These are phyloP conservation scores for Podabrus alpinus DNA, from an alignment of 2,888 invertebrate genomes.

Conservation along the genomic window DNA sequence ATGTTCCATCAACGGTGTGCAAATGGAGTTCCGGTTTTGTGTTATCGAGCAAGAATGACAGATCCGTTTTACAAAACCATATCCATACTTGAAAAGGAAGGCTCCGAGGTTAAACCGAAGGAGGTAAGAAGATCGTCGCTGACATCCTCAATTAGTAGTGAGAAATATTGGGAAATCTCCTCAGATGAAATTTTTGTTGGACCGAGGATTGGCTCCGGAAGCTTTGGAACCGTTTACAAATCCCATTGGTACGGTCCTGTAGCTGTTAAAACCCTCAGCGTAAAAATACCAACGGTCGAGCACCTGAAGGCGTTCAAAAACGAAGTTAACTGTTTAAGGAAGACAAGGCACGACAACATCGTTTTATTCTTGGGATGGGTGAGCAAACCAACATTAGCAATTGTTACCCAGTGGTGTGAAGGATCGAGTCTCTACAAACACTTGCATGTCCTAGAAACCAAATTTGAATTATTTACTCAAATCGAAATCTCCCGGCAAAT, in stretches of 20 bases:
- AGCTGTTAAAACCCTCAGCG: constrained; percentile 96
- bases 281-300: constrained; percentile 93
- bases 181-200: constrained; percentile 92
- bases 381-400: constrained; percentile 92
- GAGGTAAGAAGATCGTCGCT: constrained; percentile 89
- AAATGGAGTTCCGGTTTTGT: constrained; percentile 83
- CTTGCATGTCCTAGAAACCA: constrained; percentile 93
- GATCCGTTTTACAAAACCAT: background rate
- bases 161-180: constrained; percentile 94
- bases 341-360: constrained; percentile 95
- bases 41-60: constrained; percentile 72
- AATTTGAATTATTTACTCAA: constrained; percentile 87
- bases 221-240: constrained; percentile 98
- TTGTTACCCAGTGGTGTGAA: constrained; percentile 99
- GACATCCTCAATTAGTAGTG: constrained; percentile 88
- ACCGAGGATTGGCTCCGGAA: constrained; percentile 93
- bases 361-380: constrained; percentile 99
- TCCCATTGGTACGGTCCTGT: constrained; percentile 99
- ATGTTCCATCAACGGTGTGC: constrained; percentile 97
- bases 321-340: constrained; percentile 93
- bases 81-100: constrained; percentile 55
- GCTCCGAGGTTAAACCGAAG: constrained; percentile 89
- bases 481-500: constrained; percentile 97
- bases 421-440: constrained; percentile 97
- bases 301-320: constrained; percentile 99